A percentile compares a stretch with the other conserved stretches of the same genome.
These are phyloP conservation scores for Zoanthus sociatus DNA, from an alignment of 92 coral and sea anemone genomes.

Conservation along the genomic window DNA sequence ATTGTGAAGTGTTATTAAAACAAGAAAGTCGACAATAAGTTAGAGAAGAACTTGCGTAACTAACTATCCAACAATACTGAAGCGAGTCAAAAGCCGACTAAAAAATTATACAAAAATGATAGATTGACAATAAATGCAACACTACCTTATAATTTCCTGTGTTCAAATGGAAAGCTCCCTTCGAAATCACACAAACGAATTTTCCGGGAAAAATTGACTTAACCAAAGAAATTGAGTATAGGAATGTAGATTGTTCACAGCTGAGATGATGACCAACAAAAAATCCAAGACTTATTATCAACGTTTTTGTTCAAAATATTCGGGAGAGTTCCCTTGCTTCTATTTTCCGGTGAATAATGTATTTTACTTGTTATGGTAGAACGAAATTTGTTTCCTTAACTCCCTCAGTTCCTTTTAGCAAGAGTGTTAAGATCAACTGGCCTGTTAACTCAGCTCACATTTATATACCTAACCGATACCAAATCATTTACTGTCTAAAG, in stretches of 20 bases:
- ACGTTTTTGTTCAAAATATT: slow-evolving; percentile 15
- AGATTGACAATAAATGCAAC: background rate
- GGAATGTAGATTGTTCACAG: slow-evolving; percentile 28
- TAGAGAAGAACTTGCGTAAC: slow-evolving; percentile 37
- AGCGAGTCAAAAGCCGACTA: background rate
- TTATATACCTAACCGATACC: slow-evolving; percentile 58
- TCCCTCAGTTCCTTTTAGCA: slow-evolving; percentile 18
- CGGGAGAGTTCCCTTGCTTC: slow-evolving; percentile 24
- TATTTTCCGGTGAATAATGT: slow-evolving; percentile 40
- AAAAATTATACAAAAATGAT: background rate
- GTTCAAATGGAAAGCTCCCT: slow-evolving; percentile 21
- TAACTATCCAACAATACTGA: background rate
- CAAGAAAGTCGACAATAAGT: slow-evolving; percentile 13
- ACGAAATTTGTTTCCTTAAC: slow-evolving; percentile 20
- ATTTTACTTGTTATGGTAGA: slow-evolving; percentile 28
- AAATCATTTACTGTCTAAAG: slow-evolving; percentile 68
- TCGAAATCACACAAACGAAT: slow-evolving; percentile 1
- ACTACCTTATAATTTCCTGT: slow-evolving; percentile 28
- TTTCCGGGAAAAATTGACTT: slow-evolving; percentile 7
- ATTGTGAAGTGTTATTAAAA: slow-evolving; percentile 20
- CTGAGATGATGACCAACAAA: slow-evolving; percentile 9
- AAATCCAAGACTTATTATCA: slow-evolving; percentile 1
- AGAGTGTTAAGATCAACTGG: slow-evolving; percentile 57
- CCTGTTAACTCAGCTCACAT: slow-evolving; percentile 7
- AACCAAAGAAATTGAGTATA: slow-evolving; percentile 19